Evolutionary conservation across 2,888 invertebrate genomes (phyloP).

Genomic region (Trachelus stipa): DNA sequence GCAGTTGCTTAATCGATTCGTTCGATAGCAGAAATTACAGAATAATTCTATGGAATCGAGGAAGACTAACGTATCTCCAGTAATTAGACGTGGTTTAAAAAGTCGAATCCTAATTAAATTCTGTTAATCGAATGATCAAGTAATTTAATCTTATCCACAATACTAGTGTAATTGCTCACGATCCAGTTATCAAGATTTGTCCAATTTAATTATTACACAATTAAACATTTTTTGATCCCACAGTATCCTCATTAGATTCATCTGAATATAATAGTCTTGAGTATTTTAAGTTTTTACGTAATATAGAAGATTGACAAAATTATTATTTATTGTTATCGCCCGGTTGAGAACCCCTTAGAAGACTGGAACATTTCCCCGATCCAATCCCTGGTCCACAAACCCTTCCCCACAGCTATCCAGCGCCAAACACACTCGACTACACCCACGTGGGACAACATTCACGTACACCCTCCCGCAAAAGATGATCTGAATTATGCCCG

Average conservation of each 20-base stretch:
- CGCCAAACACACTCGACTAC: constrained; percentile 38
- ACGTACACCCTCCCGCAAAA: constrained; percentile 36
- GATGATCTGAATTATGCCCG: constrained; percentile 53
- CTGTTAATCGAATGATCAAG: background rate
- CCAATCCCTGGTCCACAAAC: constrained; percentile 4
- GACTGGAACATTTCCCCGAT: constrained; percentile 34
- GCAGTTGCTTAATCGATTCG: background rate
- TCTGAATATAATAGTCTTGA: background rate
- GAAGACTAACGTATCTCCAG: background rate
- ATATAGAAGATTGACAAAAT: background rate
- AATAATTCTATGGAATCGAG: background rate
- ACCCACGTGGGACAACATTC: constrained; percentile 24
- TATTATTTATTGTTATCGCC: constrained; percentile 7
- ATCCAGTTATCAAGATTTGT: background rate
- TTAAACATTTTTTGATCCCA: background rate
- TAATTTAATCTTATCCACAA: background rate
- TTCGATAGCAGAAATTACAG: background rate
- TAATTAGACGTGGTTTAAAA: background rate
- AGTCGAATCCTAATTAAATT: background rate
- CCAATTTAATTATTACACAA: background rate
- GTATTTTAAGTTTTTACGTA: background rate
- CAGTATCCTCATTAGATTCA: background rate
- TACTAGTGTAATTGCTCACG: background rate
- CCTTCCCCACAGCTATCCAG: constrained; percentile 21
- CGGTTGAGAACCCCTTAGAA: constrained; percentile 46